Base-by-base conservation (phyloP, 2,113 vertebrate species). In the Ifrita kowaldi region DNA sequence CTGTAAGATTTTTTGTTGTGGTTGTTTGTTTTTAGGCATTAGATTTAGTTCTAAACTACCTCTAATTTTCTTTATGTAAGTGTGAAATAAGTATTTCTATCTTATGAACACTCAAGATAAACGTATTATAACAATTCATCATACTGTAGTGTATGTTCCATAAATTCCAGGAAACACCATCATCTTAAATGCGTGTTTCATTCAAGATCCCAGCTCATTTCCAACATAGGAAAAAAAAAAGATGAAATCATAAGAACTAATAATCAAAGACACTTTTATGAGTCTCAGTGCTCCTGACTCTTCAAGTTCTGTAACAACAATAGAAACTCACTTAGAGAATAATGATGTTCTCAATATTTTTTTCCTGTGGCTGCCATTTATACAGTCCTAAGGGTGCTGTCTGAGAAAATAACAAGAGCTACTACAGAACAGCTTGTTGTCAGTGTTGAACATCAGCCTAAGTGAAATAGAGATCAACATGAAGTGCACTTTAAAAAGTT, bases 261-360 rank as follows among this genome's bases (percentile, higher is more conserved):
- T 95, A 92, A 96, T 62, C 85, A 92, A 95, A 93, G 88, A 88
- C 71, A 89, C 17, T 95, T 96, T 91, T 93, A 96, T 85, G 85
- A 57, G 79, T 88, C 91, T 83, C 85, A 46, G 32, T 41, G 68
- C 84, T 94, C 68, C 76, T 81, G 68, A 81, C 60, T 90, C 87
- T 96, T 71, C 71, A 95, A 90, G 47, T 88, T 83, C 82, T 92
- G 16, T 33, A 94, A 67, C 90, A 97, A 84, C 75, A 97, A 64
- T 60, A 93, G 85, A 85, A 96, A 77, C 32, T 67, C 59, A 59
- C 86, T 92, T 78, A 84, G 79, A 90, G 79, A 96, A 93, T 89
- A 84, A 96, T 74, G 75, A 86, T 70, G 53, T 56, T 90, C 75
- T 92, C 83, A 89, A 39, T 89, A 32, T 57, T 84, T 95, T 95